phyloP scores from a whole-genome alignment of 2,888 invertebrate genomes.

The Chrysolina americana region DNA sequence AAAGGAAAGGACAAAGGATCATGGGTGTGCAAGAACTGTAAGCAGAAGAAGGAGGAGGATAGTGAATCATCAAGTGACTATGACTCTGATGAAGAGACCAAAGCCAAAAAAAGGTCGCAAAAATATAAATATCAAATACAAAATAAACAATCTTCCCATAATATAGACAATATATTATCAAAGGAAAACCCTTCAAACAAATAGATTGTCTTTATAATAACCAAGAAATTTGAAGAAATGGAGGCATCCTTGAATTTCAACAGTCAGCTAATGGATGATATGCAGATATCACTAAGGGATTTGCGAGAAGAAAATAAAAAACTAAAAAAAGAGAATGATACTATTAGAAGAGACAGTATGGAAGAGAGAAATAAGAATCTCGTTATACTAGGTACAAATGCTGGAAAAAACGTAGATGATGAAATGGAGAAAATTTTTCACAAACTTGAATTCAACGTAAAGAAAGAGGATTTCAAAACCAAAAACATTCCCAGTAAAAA shows the following conservation, averaged over 20 bases:
- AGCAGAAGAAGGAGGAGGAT: not conserved
- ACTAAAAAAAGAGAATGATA: not conserved
- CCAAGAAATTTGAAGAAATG: not conserved
- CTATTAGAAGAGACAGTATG: not conserved
- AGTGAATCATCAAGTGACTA: not conserved
- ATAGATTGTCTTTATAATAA: not conserved
- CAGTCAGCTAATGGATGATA: not conserved
- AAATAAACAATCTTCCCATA: not conserved
- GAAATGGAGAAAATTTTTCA: not conserved
- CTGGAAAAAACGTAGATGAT: too few relatives aligned
- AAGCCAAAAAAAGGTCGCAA: not conserved
- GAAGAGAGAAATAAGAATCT: not conserved
- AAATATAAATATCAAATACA: not conserved
- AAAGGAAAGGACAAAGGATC: slow-evolving; percentile 1
- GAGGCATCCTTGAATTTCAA: not conserved
- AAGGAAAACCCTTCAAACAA: not conserved
- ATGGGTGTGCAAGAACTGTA: not conserved
- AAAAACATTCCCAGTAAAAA: not conserved
- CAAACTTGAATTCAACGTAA: too few relatives aligned
- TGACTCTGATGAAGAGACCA: not conserved
- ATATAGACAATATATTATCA: not conserved
- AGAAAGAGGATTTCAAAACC: not conserved
- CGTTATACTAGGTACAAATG: too few relatives aligned
- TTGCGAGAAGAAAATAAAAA: not conserved
- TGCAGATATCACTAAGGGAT: not conserved